A percentile compares a stretch with the other conserved stretches of the same genome.
Evolutionary conservation across 2,888 invertebrate species (phyloP).

Genomic region (Xestia sexstrigata): DNA sequence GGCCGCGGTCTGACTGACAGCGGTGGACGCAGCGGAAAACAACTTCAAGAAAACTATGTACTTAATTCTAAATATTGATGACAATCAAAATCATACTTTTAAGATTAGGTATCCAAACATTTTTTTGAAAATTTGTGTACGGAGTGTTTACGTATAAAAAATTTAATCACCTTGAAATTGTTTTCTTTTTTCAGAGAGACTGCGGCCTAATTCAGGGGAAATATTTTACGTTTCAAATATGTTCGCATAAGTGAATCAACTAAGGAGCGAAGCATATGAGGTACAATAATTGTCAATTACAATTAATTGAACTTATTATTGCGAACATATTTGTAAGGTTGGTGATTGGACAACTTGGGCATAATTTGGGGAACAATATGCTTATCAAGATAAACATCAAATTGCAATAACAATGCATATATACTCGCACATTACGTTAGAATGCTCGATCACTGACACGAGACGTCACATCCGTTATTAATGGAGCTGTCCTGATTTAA

Average conservation of each 20-base stretch:
- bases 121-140: background rate
- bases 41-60: background rate
- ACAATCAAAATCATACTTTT: background rate
- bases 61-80: background rate
- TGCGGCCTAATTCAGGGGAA: constrained; percentile 45
- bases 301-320: constrained; percentile 19
- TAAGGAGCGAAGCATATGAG: background rate
- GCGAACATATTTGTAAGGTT: constrained; percentile 56
- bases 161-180: background rate
- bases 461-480: constrained; percentile 42
- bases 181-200: constrained; percentile 42
- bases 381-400: constrained; percentile 46
- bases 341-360: constrained; percentile 36
- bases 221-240: constrained; percentile 56
- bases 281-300: background rate
- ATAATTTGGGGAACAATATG: constrained; percentile 34
- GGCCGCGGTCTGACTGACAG: constrained; percentile 65
- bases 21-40: background rate
- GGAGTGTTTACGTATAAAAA: background rate
- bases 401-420: constrained; percentile 44
- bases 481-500: constrained; percentile 37
- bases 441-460: constrained; percentile 53
- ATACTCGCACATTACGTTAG: constrained; percentile 39
- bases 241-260: constrained; percentile 40
- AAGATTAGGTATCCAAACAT: background rate